Evolutionary conservation across 2,113 vertebrate genomes (phyloP).

Genomic region (Ranitomeya imitator): DNA sequence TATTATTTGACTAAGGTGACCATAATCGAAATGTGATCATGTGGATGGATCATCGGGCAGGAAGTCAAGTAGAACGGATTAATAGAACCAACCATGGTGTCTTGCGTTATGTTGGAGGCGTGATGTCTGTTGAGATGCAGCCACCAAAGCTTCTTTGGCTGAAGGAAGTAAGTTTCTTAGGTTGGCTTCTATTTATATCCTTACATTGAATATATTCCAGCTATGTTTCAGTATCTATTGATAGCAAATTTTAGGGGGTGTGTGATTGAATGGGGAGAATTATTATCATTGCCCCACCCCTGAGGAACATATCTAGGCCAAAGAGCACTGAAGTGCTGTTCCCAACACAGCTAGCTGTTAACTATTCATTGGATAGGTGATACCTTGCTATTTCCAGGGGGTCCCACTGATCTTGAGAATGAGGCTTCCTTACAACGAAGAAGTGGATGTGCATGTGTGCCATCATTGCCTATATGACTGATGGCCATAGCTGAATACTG

Average conservation of each 20-base stretch:
- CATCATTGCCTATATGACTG: no score
- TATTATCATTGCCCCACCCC: neutral
- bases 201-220: no score
- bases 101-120: slow-evolving; percentile 82
- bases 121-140: slow-evolving; percentile 98
- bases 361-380: no score
- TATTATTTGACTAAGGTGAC: slow-evolving; percentile 69
- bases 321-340: neutral
- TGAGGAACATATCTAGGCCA: neutral
- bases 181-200: neutral
- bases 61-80: slow-evolving; percentile 82
- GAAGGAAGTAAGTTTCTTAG: slow-evolving; percentile 82
- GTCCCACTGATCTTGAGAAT: no score
- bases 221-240: neutral
- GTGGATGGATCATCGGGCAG: slow-evolving; percentile 97
- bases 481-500: no score
- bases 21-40: slow-evolving; percentile 84
- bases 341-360: no score
- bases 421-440: no score
- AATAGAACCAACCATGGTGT: slow-evolving; percentile 79
- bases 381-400: no score
- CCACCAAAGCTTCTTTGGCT: slow-evolving; percentile 96
- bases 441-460: no score
- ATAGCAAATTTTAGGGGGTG: neutral
- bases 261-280: neutral